Base-by-base conservation (phyloP, 2,797 vertebrate species). In the Melanogrammus aeglefinus region DNA sequence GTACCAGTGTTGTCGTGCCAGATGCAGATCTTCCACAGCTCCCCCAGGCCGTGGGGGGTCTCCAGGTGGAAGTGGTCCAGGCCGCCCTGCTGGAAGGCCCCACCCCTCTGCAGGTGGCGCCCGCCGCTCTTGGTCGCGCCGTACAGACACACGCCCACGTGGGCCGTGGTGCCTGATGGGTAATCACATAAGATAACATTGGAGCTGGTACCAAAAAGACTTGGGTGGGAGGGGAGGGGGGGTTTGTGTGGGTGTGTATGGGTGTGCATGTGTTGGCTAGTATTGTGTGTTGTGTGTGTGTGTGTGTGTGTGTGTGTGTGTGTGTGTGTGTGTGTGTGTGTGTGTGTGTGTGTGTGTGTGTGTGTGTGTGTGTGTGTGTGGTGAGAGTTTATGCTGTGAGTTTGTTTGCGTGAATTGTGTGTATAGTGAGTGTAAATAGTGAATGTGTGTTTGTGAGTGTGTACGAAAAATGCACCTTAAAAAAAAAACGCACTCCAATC, bases 1-100 rank as follows among this genome's bases (percentile, higher is more conserved):
- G 14, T 82, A 95, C 95, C 95, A 81, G 95, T 96, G 88, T 96
- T 96, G 80, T 96, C 94, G 35, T 95, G 95, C 95, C 95, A 96
- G 76, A 95, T 87, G 44, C 91, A 91, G 69, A 96, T 95, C 90
- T 96, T 96, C 94, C 94, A 95, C 72, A 95, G 90, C 80, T 96
- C 94, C 75, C 94, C 93, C 77, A 95, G 82, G 85, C 89, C 94
- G 81, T 89, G 84, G 5, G 95, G 93, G 0, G 94, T 95, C 89
- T 95, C 95, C 76, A 96, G 72, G 77, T 95, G 94, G 87, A 95
- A 96, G 82, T 94, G 92, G 78, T 96, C 94, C 79, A 94, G 86
- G 47, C 89, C 77, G 35, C 94, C 93, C 0, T 91, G 91, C 77
- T 92, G 94, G 84, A 96, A 95, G 6, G 94, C 94, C 76, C 94